Percentiles rank a stretch among this genome's conserved stretches.
phyloP scores from a whole-genome alignment of 2,797 vertebrate genomes.

The Choloepus didactylus region DNA sequence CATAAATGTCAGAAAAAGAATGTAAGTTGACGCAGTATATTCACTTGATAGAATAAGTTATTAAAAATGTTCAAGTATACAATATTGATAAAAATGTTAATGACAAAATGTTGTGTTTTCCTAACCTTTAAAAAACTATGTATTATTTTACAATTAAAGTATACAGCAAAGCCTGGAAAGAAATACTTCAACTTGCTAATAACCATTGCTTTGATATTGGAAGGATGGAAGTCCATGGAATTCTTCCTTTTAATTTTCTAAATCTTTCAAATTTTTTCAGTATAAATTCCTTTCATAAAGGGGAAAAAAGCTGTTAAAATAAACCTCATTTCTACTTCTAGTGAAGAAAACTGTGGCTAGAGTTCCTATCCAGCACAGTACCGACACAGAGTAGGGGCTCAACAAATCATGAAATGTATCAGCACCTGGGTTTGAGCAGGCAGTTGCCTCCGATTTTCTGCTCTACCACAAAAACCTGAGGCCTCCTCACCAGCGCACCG shows the following conservation, averaged over 20 bases:
- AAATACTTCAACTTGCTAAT: neutral
- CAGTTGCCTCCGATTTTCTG: neutral
- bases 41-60: neutral
- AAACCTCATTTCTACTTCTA: neutral
- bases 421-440: neutral
- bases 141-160: too few species aligned
- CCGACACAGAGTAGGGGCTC: neutral
- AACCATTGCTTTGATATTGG: neutral
- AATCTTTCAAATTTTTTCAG: neutral
- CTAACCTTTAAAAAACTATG: neutral
- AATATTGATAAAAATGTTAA: neutral
- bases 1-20: neutral
- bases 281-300: neutral
- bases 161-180: too few species aligned
- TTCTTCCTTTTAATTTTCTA: neutral
- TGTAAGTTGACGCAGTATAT: neutral
- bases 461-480: neutral
- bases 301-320: neutral
- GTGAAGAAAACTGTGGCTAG: neutral
- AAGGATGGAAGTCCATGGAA: neutral
- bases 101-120: neutral
- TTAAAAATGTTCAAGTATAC: neutral
- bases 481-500: too few species aligned
- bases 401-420: neutral
- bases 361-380: neutral